Percentiles rank a stretch among this genome's conserved stretches.
Evolutionary conservation across 2,113 vertebrate genomes (phyloP).

Genomic region (Taurulus bubalis): DNA sequence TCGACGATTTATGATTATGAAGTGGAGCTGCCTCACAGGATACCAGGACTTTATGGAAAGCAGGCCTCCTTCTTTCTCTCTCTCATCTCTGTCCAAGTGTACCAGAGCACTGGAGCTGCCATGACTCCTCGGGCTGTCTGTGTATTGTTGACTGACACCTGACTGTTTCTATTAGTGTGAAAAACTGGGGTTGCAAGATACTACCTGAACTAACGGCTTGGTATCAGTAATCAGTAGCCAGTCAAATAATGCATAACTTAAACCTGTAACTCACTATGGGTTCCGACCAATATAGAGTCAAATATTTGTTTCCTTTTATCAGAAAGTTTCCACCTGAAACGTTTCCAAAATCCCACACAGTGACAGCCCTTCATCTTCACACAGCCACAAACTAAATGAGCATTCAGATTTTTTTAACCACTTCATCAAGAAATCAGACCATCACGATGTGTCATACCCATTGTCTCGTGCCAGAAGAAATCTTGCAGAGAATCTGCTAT

Average conservation of each 20-base stretch:
- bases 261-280: constrained; percentile 68
- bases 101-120: constrained; percentile 57
- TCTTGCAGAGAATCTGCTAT: constrained; percentile 89
- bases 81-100: constrained; percentile 80
- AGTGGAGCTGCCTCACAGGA: constrained; percentile 75
- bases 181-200: constrained; percentile 32
- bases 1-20: constrained; percentile 80
- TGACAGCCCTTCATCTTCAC: constrained; percentile 86
- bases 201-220: constrained; percentile 3
- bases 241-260: constrained; percentile 76
- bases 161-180: constrained; percentile 65
- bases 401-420: constrained; percentile 86
- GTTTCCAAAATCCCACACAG: constrained; percentile 84
- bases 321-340: constrained; percentile 82
- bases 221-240: constrained; percentile 24
- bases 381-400: constrained; percentile 86
- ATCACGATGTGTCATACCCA: constrained; percentile 86
- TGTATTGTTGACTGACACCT: constrained; percentile 75
- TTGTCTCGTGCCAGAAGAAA: constrained; percentile 83
- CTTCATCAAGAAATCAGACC: constrained; percentile 88
- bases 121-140: constrained; percentile 63
- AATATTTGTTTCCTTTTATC: constrained; percentile 80
- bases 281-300: constrained; percentile 75
- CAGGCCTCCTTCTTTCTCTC: constrained; percentile 75
- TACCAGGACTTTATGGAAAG: constrained; percentile 81